Base-by-base conservation (phyloP, 2,888 invertebrate species). In the Endomychus coccineus region DNA sequence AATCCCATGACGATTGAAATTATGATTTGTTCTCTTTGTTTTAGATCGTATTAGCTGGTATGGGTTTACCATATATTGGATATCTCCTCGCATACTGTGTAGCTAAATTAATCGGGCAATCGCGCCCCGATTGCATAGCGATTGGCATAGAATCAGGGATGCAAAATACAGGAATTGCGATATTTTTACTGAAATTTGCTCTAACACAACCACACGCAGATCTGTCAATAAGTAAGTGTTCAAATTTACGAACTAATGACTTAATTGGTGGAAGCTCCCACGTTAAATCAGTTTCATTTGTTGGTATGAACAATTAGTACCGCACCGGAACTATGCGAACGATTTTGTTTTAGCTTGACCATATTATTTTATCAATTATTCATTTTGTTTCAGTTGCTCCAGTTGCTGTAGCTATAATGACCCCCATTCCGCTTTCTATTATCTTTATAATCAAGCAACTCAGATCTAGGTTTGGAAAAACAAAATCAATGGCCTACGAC, bases 121-220 rank as follows among this genome's bases (percentile, higher is more conserved):
- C 76, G 3, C 62, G 71, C 25, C 61, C 71, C 2, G 87, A 92
- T 62, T 69, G 79, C 2, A 66, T 88, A n/a, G 89, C 95, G 3
- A 91, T 95, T 54, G 82, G 88, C 29, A 82, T 95, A 30, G 95
- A 95, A 70, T 87, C 89, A 3, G 91, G 94, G 32, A 80, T 94
- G 34, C 92, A 94, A 68, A 95, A 95, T 67, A 91, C 92, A 0
- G 92, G 91, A 25, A 80, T 95, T 44, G 77, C 92, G 1, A 92
- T 95, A 54, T 88, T 94, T 63, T 70, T 95, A 50, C 68, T 95
- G 34, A 69, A 84, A 37, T 80, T 88, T 56, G 79, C 87, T 3
- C 70, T 95, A 39, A 77, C 76, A 0, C 85, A 89, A 55, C 94
- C 94, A 0, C 82, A 83, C 46, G 87, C 85, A 0, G 92, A 94